Conservation (phyloP, 2,113 vertebrate species). For the Macquaria australasica region DNA sequence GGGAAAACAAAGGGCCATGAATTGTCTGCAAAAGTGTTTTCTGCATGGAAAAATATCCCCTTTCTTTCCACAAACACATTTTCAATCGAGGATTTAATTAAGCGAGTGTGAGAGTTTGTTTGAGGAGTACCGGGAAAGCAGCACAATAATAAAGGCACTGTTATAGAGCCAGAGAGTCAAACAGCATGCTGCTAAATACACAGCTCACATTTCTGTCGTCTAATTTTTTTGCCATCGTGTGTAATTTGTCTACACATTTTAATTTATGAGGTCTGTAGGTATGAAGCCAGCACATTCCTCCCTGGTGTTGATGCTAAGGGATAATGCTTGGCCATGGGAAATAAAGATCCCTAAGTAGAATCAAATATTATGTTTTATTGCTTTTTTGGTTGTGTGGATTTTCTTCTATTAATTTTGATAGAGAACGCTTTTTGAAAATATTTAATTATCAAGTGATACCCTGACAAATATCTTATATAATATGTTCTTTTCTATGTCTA, state of each 20-base stretch:
- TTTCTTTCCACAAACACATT: slow-evolving; percentile 78
- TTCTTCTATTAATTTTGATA: background rate
- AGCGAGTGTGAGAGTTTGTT: slow-evolving; percentile 69
- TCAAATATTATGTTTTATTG: background rate
- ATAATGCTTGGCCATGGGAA: slow-evolving; percentile 13
- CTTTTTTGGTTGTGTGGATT: slow-evolving; percentile 14
- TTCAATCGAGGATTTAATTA: slow-evolving; percentile 75
- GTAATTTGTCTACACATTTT: slow-evolving; percentile 71
- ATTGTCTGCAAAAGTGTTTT: slow-evolving; percentile 70
- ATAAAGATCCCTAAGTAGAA: slow-evolving; percentile 21
- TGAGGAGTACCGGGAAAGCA: slow-evolving; percentile 64
- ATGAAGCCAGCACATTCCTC: slow-evolving; percentile 55
- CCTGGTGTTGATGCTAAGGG: slow-evolving; percentile 45
- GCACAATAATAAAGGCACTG: slow-evolving; percentile 68
- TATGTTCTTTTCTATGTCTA: background rate
- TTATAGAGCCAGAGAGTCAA: slow-evolving; percentile 55
- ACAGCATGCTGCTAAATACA: slow-evolving; percentile 63
- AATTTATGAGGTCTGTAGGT: slow-evolving; percentile 65
- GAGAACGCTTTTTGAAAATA: background rate
- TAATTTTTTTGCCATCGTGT: slow-evolving; percentile 36
- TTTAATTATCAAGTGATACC: background rate
- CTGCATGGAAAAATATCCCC: slow-evolving; percentile 59
- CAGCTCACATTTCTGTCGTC: slow-evolving; percentile 73
- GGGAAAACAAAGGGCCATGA: slow-evolving; percentile 65
- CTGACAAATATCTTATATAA: slow-evolving; percentile 19